Conservation (phyloP, 1,140 invertebrate genomes). For the Zaprionus camerounensis region DNA sequence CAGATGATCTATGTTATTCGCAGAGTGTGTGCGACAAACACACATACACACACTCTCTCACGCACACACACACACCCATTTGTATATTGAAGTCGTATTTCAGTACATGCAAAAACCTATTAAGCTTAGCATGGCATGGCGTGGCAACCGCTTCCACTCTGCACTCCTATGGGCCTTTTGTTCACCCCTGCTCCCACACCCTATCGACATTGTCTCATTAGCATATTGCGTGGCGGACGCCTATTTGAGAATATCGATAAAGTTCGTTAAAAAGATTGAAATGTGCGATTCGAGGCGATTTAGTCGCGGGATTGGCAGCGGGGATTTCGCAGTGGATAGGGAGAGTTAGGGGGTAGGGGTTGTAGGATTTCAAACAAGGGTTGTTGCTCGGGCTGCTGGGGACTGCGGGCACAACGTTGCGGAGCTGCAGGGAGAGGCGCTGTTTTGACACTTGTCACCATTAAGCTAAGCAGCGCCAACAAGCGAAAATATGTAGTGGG, state of each 20-base stretch:
- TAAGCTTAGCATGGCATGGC: slow-evolving; percentile 48
- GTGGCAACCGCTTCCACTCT: background rate
- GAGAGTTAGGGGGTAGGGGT: background rate
- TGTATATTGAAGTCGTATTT: slow-evolving; percentile 40
- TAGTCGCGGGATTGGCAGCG: slow-evolving; percentile 33
- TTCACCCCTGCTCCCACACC: background rate
- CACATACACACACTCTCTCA: background rate
- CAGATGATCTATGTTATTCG: slow-evolving; percentile 73
- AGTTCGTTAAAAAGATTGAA: slow-evolving; percentile 83
- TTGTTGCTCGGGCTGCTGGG: slow-evolving; percentile 16
- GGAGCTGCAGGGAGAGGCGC: slow-evolving; percentile 27
- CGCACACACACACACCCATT: background rate
- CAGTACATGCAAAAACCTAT: slow-evolving; percentile 73
- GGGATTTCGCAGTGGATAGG: background rate
- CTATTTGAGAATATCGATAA: slow-evolving; percentile 79
- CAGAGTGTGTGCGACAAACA: background rate
- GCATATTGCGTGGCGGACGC: slow-evolving; percentile 76
- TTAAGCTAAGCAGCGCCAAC: slow-evolving; percentile 79
- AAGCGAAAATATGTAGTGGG: slow-evolving; percentile 32
- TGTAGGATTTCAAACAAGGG: slow-evolving; percentile 35
- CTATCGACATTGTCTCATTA: slow-evolving; percentile 70
- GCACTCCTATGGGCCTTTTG: background rate
- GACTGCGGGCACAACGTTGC: background rate
- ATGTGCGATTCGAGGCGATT: slow-evolving; percentile 80
- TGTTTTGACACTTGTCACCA: slow-evolving; percentile 83